Base-by-base conservation (phyloP, 2,888 invertebrate genomes). In the Eristalis arbustorum region DNA sequence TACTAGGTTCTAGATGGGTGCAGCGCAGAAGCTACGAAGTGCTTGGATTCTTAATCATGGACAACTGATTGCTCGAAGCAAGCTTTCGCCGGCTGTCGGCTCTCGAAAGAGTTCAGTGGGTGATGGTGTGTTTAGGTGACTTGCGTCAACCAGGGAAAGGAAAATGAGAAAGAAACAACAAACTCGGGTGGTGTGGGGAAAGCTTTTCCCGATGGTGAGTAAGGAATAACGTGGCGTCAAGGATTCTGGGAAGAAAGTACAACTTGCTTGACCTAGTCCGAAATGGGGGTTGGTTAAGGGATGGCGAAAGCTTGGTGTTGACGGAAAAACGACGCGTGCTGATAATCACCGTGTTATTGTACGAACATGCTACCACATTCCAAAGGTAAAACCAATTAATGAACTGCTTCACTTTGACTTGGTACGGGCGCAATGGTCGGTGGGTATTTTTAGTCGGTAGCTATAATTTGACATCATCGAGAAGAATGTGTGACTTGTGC, bases 21-120 rank as follows among this genome's bases (percentile, higher is more conserved):
- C n/a, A 73, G 25, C 18, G 22, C 66, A 66, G 71, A 66, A 81
- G 49, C 49, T 64, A 73, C 72, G 25, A 84, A 64, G 56, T 37
- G 62, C 57, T 62, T 63, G 72, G 67, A 63, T 83, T 67, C 67
- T 57, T 57, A 57, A 34, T 79, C 78, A 78, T 68, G 74, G 75
- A 22, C 78, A 82, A 87, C 83, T 87, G 87, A 83, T 23, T 78
- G 22, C 71, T 56, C 22, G 11, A 34, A 23, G 57, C 14, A 63
- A 83, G 83, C 83, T 87, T 83, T 79, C 63, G 28, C 59, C 37
- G 49, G 49, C 72, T 67, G 56, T 40, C n/a, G 23, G 25, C 49
- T 72, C 68, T 68, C 57, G 57, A 57, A 64, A 69, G 72, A 77
- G 49, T 69, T 73, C 62, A 6, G 25, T 62, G 66, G 66, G 69